Percentiles rank a stretch among this genome's conserved stretches.
phyloP scores from a whole-genome alignment of 2,113 vertebrate species.

The Plestiodon gilberti region DNA sequence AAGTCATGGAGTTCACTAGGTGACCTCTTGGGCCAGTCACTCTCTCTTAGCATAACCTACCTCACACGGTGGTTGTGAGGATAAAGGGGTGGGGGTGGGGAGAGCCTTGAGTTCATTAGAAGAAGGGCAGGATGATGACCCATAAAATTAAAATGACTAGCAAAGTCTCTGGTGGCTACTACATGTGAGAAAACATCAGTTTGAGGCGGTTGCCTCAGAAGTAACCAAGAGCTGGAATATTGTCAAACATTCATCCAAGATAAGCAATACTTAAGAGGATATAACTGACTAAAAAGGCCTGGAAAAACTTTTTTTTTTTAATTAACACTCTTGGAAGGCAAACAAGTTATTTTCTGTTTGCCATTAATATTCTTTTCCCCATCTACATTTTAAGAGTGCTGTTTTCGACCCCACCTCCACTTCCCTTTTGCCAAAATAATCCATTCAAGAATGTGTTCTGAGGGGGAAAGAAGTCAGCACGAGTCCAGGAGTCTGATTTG shows the following conservation, averaged over 20 bases:
- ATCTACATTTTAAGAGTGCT: conserved; percentile 43
- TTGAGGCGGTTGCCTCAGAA: not conserved
- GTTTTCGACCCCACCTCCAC: conserved; percentile 46
- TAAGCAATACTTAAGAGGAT: conserved; percentile 53
- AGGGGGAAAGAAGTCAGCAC: conserved; percentile 45
- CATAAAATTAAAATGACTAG: not conserved
- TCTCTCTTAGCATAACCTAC: not conserved
- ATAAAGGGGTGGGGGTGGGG: not conserved
- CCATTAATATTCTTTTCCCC: not conserved
- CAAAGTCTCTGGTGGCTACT: not conserved
- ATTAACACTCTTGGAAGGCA: conserved; percentile 51
- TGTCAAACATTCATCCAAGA: conserved; percentile 54
- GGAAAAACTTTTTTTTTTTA: conserved; percentile 28
- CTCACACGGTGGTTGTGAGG: not conserved
- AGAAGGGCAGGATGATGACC: not conserved
- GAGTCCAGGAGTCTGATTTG: conserved; percentile 51
- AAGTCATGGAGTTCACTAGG: not conserved
- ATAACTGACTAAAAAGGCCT: conserved; percentile 61
- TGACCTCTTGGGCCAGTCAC: not conserved
- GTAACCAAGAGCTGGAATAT: conserved; percentile 40
- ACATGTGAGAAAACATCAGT: not conserved
- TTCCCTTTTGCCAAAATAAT: conserved; percentile 69
- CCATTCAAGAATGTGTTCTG: conserved; percentile 57
- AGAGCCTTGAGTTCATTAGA: not conserved
- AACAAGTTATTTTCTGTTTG: conserved; percentile 64